phyloP scores from a whole-genome alignment of 2,113 vertebrate genomes.

The Glareola pratincola region DNA sequence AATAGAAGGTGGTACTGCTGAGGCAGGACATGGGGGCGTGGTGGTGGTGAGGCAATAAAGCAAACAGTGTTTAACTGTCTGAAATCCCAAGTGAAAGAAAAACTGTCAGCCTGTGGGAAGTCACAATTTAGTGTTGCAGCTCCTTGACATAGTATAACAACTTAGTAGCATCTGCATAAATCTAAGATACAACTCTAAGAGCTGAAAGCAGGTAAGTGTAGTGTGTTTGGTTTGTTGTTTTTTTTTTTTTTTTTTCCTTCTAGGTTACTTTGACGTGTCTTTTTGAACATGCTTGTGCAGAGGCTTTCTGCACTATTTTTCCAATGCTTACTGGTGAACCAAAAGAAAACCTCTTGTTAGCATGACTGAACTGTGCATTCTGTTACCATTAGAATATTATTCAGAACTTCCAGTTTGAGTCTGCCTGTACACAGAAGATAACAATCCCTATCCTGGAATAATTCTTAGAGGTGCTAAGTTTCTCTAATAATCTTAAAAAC shows the following conservation, averaged over 20 bases:
- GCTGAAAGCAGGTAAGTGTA: neutral
- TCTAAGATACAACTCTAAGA: neutral
- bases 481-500: neutral
- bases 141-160: neutral
- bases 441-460: neutral
- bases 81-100: constrained; percentile 1
- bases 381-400: neutral
- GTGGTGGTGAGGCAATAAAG: neutral
- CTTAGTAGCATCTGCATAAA: neutral
- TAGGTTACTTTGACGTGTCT: neutral
- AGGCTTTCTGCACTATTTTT: neutral
- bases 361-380: neutral
- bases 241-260: neutral
- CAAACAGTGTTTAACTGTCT: neutral
- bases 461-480: neutral
- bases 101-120: neutral
- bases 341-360: neutral
- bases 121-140: neutral
- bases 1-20: neutral
- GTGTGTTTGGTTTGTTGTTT: neutral
- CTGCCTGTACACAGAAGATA: neutral
- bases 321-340: neutral
- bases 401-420: neutral
- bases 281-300: neutral
- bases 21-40: neutral